These are phyloP conservation scores for Torymus aiolomorphi DNA, from an alignment of 2,888 invertebrate genomes.

Conservation along the genomic window DNA sequence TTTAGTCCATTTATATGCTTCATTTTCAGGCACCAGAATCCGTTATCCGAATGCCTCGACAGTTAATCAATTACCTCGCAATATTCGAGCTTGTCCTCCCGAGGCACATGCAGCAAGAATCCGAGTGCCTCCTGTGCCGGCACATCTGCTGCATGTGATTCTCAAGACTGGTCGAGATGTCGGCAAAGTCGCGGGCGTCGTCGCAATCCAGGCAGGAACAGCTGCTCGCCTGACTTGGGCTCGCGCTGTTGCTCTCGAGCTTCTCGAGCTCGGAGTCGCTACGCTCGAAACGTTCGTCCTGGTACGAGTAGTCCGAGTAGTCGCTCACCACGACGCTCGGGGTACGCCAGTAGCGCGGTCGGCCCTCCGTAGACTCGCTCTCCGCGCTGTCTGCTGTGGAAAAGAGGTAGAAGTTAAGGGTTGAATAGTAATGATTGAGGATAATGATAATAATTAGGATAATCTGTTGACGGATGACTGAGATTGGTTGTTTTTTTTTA, in stretches of 20 bases:
- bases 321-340: conserved; percentile 93
- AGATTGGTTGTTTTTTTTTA: neutral
- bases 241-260: conserved; percentile 65
- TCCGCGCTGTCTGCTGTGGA: conserved; percentile 65
- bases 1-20: too few species aligned
- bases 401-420: too few species aligned
- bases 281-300: conserved; percentile 71
- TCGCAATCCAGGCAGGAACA: conserved; percentile 73
- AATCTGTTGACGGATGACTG: too few species aligned
- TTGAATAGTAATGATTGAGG: too few species aligned
- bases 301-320: conserved; percentile 84
- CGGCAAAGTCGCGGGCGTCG: conserved; percentile 63
- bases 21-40: too few species aligned
- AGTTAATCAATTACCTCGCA: conserved; percentile 53
- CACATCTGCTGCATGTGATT: conserved; percentile 64
- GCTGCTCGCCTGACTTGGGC: conserved; percentile 70
- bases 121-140: conserved; percentile 70
- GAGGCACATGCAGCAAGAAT: conserved; percentile 69
- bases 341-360: conserved; percentile 81
- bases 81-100: conserved; percentile 59
- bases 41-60: too few species aligned
- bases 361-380: conserved; percentile 67
- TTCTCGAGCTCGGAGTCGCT: conserved; percentile 71
- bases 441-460: too few species aligned
- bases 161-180: conserved; percentile 16